These are phyloP conservation scores for Cryptosula pallasiana DNA, from an alignment of 2,888 invertebrate genomes.

Conservation along the genomic window DNA sequence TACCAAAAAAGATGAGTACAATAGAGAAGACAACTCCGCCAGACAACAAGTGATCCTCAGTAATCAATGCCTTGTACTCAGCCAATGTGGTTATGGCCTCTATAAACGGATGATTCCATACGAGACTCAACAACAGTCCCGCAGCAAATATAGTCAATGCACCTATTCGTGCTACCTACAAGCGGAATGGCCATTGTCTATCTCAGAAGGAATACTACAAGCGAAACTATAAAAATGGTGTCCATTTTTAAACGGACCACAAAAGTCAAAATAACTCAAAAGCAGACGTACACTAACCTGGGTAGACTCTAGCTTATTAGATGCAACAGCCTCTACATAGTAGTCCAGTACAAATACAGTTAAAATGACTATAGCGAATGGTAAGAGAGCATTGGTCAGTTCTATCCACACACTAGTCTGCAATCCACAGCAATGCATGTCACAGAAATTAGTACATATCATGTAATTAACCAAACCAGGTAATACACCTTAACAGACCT, in stretches of 20 bases:
- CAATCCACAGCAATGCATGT: too few species aligned
- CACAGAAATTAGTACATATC: too few species aligned
- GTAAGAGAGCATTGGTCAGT: constrained; percentile 32
- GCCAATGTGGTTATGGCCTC: constrained; percentile 40
- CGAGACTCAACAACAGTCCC: constrained; percentile 46
- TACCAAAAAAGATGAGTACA: constrained; percentile 55
- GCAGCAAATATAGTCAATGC: constrained; percentile 52
- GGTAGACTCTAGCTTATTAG: constrained; percentile 45
- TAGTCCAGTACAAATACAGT: constrained; percentile 56
- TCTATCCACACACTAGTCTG: background rate
- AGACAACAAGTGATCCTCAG: constrained; percentile 54
- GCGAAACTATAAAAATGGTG: too few species aligned
- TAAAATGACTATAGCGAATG: constrained; percentile 49
- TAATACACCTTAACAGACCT: too few species aligned
- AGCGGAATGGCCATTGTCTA: background rate
- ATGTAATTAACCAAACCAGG: too few species aligned
- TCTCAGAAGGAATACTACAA: too few species aligned
- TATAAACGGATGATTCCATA: constrained; percentile 51
- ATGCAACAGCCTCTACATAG: constrained; percentile 54
- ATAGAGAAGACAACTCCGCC: constrained; percentile 56
- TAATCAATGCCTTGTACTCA: constrained; percentile 39
- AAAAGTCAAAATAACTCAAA: too few species aligned
- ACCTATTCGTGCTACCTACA: constrained; percentile 49
- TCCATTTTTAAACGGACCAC: too few species aligned
- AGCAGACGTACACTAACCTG: constrained; percentile 27